Evolutionary conservation across 92 coral and sea anemone species (phyloP), one percentile per base, ranked within the genome.

Genomic region (Chrysogorgia sp.): DNA sequence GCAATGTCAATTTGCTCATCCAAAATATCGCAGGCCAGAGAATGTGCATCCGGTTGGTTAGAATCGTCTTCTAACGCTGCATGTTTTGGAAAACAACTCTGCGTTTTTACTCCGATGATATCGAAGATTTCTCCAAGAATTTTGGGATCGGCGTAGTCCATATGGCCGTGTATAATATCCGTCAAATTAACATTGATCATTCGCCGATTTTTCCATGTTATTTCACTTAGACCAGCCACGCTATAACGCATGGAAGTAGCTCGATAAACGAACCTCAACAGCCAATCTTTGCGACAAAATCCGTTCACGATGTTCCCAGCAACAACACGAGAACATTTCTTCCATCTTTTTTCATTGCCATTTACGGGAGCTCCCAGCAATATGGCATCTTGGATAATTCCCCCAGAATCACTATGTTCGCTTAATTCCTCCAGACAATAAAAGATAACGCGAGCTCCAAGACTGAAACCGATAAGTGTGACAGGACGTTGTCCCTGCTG

Each of bases 371-470:
- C 92, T 29, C 97, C 97, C 35, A 92, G 86, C 34, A 92, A 25
- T 43, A 92, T 82, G 40, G 80, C 96, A 34, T 92, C 90, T 57
- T 92, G 90, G 26, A 83, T 37, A 40, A 83, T 58, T 10, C 83
- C 87, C 4, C 81, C 87, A 15, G 83, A 67, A 23, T 66, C 87
- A 66, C 19, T 29, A 41, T 53, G 88, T n/a, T 41, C 47, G 55
- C 70, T 72, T 70, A 90, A 67, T 31, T 88, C 90, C 63, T 87
- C 85, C 40, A 92, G 85, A 47, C 97, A 92, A 77, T 87, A 87
- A 77, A 79, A 92, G 30, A 92, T 90, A 53, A 92, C 97, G 47
- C 97, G 91, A 40, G 97, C 97, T 15, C 97, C 97, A 41, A 92
- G 78, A 53, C 97, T 92, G 88, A 92, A 92, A 30, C 97, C 97